Evolutionary conservation across 2,797 vertebrate genomes (phyloP).

Genomic region (Bovichtus variegatus): DNA sequence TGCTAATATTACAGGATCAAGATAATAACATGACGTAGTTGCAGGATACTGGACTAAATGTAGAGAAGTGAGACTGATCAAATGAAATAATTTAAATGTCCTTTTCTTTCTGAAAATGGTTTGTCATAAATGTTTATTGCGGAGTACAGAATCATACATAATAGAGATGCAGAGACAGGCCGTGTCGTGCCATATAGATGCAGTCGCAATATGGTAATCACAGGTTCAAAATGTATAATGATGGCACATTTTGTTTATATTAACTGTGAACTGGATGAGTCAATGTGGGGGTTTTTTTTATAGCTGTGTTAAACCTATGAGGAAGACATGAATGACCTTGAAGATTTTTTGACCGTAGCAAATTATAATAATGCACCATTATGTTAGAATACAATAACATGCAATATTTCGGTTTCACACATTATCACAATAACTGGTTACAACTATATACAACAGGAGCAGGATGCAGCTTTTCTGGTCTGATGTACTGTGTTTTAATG

Average conservation of each 20-base stretch:
- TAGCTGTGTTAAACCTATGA: slow-evolving; percentile 9
- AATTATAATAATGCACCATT: slow-evolving; percentile 50
- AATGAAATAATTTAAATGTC: no score
- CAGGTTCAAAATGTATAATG: slow-evolving; percentile 10
- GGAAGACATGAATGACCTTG: slow-evolving; percentile 35
- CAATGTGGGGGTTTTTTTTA: neutral
- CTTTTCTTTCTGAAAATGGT: neutral
- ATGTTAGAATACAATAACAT: slow-evolving; percentile 60
- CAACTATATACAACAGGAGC: slow-evolving; percentile 40
- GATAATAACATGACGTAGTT: neutral
- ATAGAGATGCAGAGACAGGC: slow-evolving; percentile 12
- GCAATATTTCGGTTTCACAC: slow-evolving; percentile 48
- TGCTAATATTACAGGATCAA: neutral
- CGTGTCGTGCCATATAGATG: slow-evolving; percentile 1
- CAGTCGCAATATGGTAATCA: neutral
- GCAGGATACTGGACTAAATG: neutral
- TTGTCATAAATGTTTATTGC: slow-evolving; percentile 45
- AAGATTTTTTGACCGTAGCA: slow-evolving; percentile 55
- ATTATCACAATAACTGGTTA: slow-evolving; percentile 34
- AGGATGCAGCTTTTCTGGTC: slow-evolving; percentile 7
- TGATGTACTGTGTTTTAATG: slow-evolving; percentile 17
- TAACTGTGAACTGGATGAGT: neutral
- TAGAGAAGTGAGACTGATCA: no score
- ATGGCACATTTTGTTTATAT: slow-evolving; percentile 14
- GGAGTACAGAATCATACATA: slow-evolving; percentile 33